Base-by-base conservation (phyloP, 2,797 vertebrate species). In the Enteromius trimaculatus region DNA sequence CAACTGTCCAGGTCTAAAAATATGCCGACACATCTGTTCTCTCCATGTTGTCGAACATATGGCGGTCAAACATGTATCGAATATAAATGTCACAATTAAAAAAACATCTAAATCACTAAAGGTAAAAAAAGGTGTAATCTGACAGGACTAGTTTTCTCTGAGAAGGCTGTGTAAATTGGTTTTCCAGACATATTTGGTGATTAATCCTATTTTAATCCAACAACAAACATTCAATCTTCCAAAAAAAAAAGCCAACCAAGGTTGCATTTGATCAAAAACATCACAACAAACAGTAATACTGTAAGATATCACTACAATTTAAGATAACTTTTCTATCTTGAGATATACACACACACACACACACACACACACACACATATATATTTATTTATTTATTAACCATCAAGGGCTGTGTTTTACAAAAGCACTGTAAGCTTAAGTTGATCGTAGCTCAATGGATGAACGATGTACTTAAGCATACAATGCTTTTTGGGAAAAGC, bases 1-100 rank as follows among this genome's bases (percentile, higher is more conserved):
- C 37, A 75, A 77, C 62, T 69, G 81, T 82, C 72, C 62, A 11
- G 34, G 23, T 23, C 81, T 77, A 77, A 82, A 82, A 82, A 77
- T 82, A 68, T 21, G n/a, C 44, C 3, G 2, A 65, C 71, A 75
- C 44, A 76, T 75, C 70, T 71, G 65, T 34, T 62, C 19, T 1
- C 53, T 37, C 21, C n/a, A 39, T 51, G 60, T 23, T 65, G 44
- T 64, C n/a, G 7, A 82, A 29, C 80, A 79, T 72, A 79, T 79
- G 81, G 68, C 17, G 62, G 66, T 69, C 60, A 77, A 77, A 65
- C 34, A 44, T 8, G 64, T 49, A 49, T 77, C 29, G 14, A 75
- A 47, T 26, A 9, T 29, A 39, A 75, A 75, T 21, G 21, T 79
- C 29, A 19, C 21, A 4, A 64, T 13, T 21, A 66, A 8, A 65